A percentile compares a stretch with the other conserved stretches of the same genome.
Evolutionary conservation across 2,888 invertebrate genomes (phyloP).

Genomic region (Hylaea fasciaria): DNA sequence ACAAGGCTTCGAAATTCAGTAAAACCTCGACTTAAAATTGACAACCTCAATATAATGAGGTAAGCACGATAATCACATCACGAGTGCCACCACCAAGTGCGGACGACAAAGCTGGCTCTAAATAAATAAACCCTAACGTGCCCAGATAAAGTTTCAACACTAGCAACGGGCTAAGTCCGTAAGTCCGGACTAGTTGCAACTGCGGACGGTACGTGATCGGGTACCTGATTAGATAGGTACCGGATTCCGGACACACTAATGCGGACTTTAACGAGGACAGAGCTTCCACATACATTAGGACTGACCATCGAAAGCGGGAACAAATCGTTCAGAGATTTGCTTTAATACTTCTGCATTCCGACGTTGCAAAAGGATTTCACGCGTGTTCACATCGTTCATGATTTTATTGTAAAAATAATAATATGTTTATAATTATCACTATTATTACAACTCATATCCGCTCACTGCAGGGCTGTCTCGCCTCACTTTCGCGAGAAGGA

Average conservation of each 20-base stretch:
- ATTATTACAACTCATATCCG: too few relatives aligned
- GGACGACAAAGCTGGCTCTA: not conserved
- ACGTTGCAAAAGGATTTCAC: not conserved
- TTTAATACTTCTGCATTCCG: conserved; percentile 2
- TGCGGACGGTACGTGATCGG: conserved; percentile 20
- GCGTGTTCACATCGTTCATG: not conserved
- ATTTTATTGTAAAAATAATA: not conserved
- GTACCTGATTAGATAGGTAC: conserved; percentile 17
- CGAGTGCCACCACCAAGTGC: too few relatives aligned
- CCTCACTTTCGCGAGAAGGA: too few relatives aligned
- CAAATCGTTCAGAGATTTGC: conserved; percentile 7
- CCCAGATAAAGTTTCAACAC: conserved; percentile 18
- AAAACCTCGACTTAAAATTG: too few relatives aligned
- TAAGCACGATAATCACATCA: too few relatives aligned
- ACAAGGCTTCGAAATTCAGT: too few relatives aligned
- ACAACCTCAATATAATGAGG: too few relatives aligned
- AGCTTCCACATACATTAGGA: conserved; percentile 10
- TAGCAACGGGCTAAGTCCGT: conserved; percentile 16
- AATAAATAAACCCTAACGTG: not conserved
- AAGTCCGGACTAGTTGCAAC: conserved; percentile 21
- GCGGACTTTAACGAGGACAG: conserved; percentile 18
- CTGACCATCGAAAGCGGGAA: conserved; percentile 9
- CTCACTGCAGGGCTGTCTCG: too few relatives aligned
- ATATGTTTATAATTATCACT: too few relatives aligned
- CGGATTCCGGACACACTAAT: conserved; percentile 17